Evolutionary conservation across 2,113 vertebrate species (phyloP).

Genomic region (Bombycilla garrulus): DNA sequence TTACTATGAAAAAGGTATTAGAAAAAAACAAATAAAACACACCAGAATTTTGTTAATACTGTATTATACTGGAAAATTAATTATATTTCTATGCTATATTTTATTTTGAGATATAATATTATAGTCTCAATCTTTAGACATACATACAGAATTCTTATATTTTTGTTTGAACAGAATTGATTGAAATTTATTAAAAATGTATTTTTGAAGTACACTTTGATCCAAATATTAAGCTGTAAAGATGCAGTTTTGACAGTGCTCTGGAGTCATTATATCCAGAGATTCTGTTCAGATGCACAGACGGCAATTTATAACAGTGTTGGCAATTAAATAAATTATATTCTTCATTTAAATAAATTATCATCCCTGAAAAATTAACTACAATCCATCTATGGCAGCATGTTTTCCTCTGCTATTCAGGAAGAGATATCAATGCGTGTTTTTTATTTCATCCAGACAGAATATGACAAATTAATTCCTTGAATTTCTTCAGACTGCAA

Average conservation of each 20-base stretch:
- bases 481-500: background rate
- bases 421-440: background rate
- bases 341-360: constrained; percentile 6
- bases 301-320: background rate
- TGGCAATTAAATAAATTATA: background rate
- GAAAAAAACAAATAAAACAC: background rate
- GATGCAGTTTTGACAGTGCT: background rate
- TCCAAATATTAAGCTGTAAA: background rate
- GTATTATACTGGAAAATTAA: background rate
- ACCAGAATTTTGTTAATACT: background rate
- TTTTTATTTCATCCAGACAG: background rate
- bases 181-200: background rate
- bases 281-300: background rate
- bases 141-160: background rate
- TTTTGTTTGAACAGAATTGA: background rate
- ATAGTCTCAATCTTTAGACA: background rate
- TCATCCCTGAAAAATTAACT: background rate
- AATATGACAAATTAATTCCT: background rate
- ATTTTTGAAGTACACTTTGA: background rate
- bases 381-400: fast-evolving
- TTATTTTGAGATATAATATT: background rate
- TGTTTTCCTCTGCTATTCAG: background rate
- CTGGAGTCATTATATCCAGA: background rate
- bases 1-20: background rate
- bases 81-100: background rate